Evolutionary conservation across 2,797 vertebrate genomes (phyloP), one percentile per base, ranked within the genome.

Genomic region (Crocodylus rhombifer): DNA sequence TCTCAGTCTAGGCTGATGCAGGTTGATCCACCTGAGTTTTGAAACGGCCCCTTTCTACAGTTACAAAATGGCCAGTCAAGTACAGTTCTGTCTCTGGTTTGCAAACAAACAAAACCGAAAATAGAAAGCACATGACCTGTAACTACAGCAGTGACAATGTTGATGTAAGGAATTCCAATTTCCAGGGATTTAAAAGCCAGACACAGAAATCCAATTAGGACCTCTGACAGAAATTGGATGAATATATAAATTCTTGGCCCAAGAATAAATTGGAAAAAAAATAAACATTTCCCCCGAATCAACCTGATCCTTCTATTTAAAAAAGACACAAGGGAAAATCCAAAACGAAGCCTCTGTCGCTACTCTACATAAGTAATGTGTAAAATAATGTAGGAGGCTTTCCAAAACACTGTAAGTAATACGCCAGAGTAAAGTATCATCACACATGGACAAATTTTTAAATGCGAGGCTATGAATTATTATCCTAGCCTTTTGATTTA

Each of bases 141-240:
- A 94, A 94, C 91, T 89, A 92, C 87, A 93, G 95, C 87, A 96
- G 77, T 86, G 69, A 86, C 60, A 85, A 69, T 89, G 85, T 92
- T 94, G 91, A 95, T 93, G 77, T 4, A 92, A 94, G 77, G 87
- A 95, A 90, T 90, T 94, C 90, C 93, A 84, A 62, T 89, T 93
- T 92, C 90, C 77, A 95, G 89, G 85, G 62, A 88, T 84, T 95
- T 92, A 89, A 91, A 94, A 88, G 90, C 74, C 90, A 93, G 91
- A 84, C 80, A 90, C 18, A 90, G 79, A 91, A 86, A 91, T 77
- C 69, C 69, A 89, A 92, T 93, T 93, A 83, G 81, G 65, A 93
- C 11, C 74, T 86, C 57, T 87, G 86, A 92, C 86, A 95, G 91
- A 94, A 95, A 65, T 2, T 51, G 75, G 23, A 75, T 83, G 60